Conservation (phyloP, 2,888 invertebrate genomes). For the Tetropium fuscum region DNA sequence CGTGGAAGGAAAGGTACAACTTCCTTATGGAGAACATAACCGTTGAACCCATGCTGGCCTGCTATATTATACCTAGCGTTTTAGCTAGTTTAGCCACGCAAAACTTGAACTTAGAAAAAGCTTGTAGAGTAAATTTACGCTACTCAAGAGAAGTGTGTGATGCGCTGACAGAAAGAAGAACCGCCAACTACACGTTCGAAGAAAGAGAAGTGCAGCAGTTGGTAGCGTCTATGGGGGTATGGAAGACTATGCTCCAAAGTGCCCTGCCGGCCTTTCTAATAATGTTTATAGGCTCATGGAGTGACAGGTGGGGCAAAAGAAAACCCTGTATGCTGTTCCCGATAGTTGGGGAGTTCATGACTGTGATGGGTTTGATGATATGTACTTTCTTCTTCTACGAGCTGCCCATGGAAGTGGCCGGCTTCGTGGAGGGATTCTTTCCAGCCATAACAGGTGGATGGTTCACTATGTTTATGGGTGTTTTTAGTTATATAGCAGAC, state of each 20-base stretch:
- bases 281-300: constrained; percentile 85
- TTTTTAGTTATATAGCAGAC: constrained; percentile 90
- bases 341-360: constrained; percentile 83
- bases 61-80: constrained; percentile 76
- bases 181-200: constrained; percentile 73
- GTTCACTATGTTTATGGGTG: constrained; percentile 92
- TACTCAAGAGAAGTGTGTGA: constrained; percentile 81
- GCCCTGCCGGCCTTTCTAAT: constrained; percentile 84
- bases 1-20: constrained; percentile 69
- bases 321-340: constrained; percentile 88
- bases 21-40: constrained; percentile 76
- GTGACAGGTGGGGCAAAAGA: constrained; percentile 76
- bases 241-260: constrained; percentile 89
- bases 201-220: constrained; percentile 77
- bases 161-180: constrained; percentile 80
- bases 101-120: constrained; percentile 88
- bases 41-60: constrained; percentile 81
- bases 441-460: constrained; percentile 87
- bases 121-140: constrained; percentile 84
- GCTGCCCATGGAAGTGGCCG: constrained; percentile 84
- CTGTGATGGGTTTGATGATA: constrained; percentile 81
- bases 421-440: constrained; percentile 83
- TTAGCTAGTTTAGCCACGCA: constrained; percentile 83
- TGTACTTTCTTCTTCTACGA: constrained; percentile 85
- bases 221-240: constrained; percentile 85